Evolutionary conservation across 37 sponge, comb jelly and placozoan genomes (phyloP), one percentile per base, ranked within the genome.

Genomic region (Hexactinellida sp.): DNA sequence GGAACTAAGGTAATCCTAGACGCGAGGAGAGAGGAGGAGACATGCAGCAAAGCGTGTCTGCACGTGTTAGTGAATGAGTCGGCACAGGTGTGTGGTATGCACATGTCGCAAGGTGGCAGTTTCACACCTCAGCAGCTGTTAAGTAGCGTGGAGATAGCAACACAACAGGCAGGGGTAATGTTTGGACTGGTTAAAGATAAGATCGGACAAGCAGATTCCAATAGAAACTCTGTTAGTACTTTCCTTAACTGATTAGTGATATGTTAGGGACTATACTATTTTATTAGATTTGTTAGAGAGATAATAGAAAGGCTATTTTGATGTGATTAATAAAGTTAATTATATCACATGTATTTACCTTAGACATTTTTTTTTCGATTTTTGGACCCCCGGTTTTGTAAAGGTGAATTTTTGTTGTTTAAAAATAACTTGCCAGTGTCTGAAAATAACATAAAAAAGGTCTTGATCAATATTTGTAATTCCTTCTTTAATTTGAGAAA

Each of bases 91-190:
- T 63, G 76, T n/a, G 76, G 76, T 63, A 63, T 63, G 76, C 76
- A 63, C 76, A 63, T 63, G 76, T 63, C 76, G 34, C 76, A 63
- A 63, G 76, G 76, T 63, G 76, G 76, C 34, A 63, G 76, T 63
- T 63, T 63, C 76, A 63, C 76, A 63, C 76, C 76, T 63, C 25
- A n/a, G 13, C 76, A 63, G 76, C 19, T 63, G 76, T 63, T 63
- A n/a, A 25, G 28, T 25, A 23, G 76, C 5, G 76, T 63, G 34
- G 76, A 63, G 76, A 63, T 7, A 63, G 76, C 76, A n/a, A 23
- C 13, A 23, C 3, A 32, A n/a, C 76, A 63, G 76, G 25, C 76
- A 32, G 34, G 34, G 34, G 76, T 23, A 7, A 10, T 63, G 76
- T 63, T 63, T n/a, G 76, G 13, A n/a, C 3, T 28, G 76, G 13